phyloP scores from a whole-genome alignment of 1,140 invertebrate genomes.

The Brachionus asplanchnoidis region DNA sequence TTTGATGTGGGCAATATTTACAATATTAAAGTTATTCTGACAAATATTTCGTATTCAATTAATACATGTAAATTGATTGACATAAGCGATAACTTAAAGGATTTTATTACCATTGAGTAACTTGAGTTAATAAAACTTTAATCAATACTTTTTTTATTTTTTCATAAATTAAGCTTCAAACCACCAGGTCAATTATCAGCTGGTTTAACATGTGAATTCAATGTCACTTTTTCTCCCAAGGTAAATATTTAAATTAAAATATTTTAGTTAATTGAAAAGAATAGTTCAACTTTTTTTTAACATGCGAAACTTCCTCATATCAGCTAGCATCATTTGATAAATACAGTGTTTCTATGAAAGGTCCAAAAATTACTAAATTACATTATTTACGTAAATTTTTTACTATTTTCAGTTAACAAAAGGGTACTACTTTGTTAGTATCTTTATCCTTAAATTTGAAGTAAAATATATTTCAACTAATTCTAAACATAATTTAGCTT shows the following conservation, averaged over 20 bases:
- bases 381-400: too few species aligned
- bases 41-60: slow-evolving; percentile 56
- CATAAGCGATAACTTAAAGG: slow-evolving; percentile 54
- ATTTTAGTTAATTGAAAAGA: too few species aligned
- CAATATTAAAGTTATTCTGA: slow-evolving; percentile 54
- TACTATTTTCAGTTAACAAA: too few species aligned
- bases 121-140: slow-evolving; percentile 28
- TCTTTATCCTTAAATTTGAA: too few species aligned
- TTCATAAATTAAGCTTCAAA: slow-evolving; percentile 49
- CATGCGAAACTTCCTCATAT: too few species aligned
- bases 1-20: slow-evolving; percentile 56
- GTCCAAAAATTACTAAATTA: too few species aligned
- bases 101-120: slow-evolving; percentile 56
- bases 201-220: slow-evolving; percentile 56
- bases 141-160: not conserved
- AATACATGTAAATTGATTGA: slow-evolving; percentile 54
- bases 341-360: too few species aligned
- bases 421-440: too few species aligned
- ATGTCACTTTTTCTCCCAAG: slow-evolving; percentile 56
- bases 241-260: slow-evolving; percentile 46
- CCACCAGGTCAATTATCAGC: slow-evolving; percentile 58
- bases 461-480: too few species aligned
- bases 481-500: too few species aligned
- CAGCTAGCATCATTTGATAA: too few species aligned
- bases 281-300: too few species aligned